Evolutionary conservation across 2,113 vertebrate species (phyloP), one percentile per base, ranked within the genome.

Genomic region (Rhea pennata): DNA sequence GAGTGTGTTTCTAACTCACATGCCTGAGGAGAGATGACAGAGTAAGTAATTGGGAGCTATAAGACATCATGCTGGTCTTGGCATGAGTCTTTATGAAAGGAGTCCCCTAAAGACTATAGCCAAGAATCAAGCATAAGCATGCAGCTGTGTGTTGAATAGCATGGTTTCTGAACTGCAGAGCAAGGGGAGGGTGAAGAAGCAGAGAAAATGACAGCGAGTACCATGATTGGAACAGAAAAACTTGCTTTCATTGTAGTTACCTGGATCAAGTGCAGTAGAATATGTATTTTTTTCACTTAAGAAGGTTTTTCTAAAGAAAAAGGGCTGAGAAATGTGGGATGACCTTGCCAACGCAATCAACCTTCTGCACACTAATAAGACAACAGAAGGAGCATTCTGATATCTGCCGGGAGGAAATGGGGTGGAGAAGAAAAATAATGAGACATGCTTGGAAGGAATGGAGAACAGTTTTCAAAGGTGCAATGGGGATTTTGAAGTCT

Each of bases 131-230:
- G 65, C 26, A 71, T 17, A 61, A 3, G 7, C 22, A 56, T 22
- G 54, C 0, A 3, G 58, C 40, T 36, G 13, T 0, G 1, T 27
- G 5, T 12, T 66, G 22, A 71, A 85, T 29, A 75, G 12, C 21
- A 27, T 10, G 24, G 72, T 56, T 62, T 46, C 27, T 36, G n/a
- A 77, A 82, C 27, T 73, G 19, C 1, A 0, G 15, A 31, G 19
- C 6, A 54, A 16, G 4, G 51, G 42, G 5, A 21, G 40, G 56
- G 65, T 42, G n/a, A 77, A 23, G 19, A 86, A 72, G 31, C 19
- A 4, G 40, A 82, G 17, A 26, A 82, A 86, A 44, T 36, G 22
- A 40, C 65, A 86, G 39, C 44, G 53, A 59, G 21, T 7, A 72
- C 7, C 5, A 12, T 50, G 54, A 50, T 16, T 8, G 9, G 7